Conservation (phyloP, 2,797 vertebrate species). For the Sebastes kiyomatsui region DNA sequence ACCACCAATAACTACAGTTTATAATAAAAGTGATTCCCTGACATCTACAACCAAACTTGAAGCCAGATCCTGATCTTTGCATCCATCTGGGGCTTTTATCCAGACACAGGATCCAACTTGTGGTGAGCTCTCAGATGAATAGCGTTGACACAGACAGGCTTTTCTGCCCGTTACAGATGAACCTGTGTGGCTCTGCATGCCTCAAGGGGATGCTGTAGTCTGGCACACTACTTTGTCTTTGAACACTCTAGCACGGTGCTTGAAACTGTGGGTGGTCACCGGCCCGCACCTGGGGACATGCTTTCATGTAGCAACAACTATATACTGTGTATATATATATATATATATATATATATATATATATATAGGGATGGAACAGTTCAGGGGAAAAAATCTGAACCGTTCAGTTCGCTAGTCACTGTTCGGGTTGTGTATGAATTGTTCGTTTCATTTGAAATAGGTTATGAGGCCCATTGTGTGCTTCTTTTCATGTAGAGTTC, state of each 20-base stretch:
- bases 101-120: not conserved
- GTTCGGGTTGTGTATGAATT: too few relatives aligned
- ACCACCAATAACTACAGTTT: not conserved
- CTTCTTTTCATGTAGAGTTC: too few relatives aligned
- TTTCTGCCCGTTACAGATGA: not conserved
- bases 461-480: too few relatives aligned
- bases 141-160: not conserved
- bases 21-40: not conserved
- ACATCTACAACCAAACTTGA: not conserved
- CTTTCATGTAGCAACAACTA: not conserved
- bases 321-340: too few relatives aligned
- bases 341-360: too few relatives aligned
- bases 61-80: not conserved
- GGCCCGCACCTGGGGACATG: not conserved
- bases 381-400: too few relatives aligned
- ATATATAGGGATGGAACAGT: too few relatives aligned
- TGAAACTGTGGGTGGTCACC: not conserved
- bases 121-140: not conserved
- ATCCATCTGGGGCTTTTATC: not conserved
- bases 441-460: too few relatives aligned
- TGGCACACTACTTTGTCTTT: not conserved
- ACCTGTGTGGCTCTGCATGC: not conserved
- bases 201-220: not conserved
- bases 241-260: not conserved
- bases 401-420: too few relatives aligned